Evolutionary conservation across 1,140 invertebrate species (phyloP).

Genomic region (Daktulosphaira vitifoliae): DNA sequence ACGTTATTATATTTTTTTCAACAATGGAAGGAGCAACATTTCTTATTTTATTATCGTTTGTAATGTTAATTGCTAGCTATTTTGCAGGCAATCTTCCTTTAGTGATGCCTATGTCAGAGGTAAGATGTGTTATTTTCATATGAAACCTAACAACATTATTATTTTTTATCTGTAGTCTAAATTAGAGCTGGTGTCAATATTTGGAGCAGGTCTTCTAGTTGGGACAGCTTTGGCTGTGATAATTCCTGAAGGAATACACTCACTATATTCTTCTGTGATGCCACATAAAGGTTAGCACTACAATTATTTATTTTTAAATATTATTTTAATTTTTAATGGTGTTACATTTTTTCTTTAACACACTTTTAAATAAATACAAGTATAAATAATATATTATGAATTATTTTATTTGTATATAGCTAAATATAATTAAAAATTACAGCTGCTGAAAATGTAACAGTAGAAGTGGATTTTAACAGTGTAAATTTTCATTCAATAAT

Average conservation of each 20-base stretch:
- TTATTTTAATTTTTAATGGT: too few relatives aligned
- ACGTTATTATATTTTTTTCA: too few relatives aligned
- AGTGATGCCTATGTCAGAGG: constrained; percentile 87
- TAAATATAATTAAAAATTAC: background rate
- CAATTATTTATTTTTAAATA: too few relatives aligned
- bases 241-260: constrained; percentile 94
- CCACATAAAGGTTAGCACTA: constrained; percentile 22
- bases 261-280: constrained; percentile 51
- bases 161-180: constrained; percentile 64
- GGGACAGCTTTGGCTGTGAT: constrained; percentile 96
- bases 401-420: too few relatives aligned
- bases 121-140: constrained; percentile 44
- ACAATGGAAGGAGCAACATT: constrained; percentile 82
- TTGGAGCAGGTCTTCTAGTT: constrained; percentile 94
- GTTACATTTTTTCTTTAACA: too few relatives aligned
- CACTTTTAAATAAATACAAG: too few relatives aligned
- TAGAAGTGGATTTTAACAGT: constrained; percentile 38
- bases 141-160: background rate
- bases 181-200: constrained; percentile 82
- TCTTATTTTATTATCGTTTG: constrained; percentile 67
- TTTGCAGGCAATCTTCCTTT: constrained; percentile 87
- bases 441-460: constrained; percentile 21
- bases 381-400: too few relatives aligned
- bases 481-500: constrained; percentile 55
- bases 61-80: constrained; percentile 94